phyloP scores from a whole-genome alignment of 2,888 invertebrate species.

The Caenorhabditis plicata region DNA sequence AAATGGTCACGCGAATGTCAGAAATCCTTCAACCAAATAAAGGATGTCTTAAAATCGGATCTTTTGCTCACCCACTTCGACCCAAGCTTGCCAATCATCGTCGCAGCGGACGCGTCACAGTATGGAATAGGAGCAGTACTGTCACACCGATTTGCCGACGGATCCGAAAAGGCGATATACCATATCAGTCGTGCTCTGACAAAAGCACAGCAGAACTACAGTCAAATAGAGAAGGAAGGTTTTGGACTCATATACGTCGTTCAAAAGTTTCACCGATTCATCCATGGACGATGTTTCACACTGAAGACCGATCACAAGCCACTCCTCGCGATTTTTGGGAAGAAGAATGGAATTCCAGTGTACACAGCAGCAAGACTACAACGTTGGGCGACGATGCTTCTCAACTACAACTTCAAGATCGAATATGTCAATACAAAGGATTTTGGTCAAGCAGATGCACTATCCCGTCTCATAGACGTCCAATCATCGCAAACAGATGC shows the following conservation, averaged over 20 bases:
- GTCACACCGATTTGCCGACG: constrained; percentile 44
- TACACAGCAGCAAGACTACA: constrained; percentile 60
- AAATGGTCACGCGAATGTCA: constrained; percentile 4
- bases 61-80: constrained; percentile 30
- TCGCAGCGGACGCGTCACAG: constrained; percentile 41
- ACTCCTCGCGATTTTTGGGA: constrained; percentile 66
- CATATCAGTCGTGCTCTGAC: constrained; percentile 46
- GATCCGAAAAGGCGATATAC: constrained; percentile 39
- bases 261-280: constrained; percentile 66
- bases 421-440: constrained; percentile 50
- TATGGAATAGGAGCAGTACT: constrained; percentile 51
- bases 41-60: neutral
- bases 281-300: constrained; percentile 65
- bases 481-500: constrained; percentile 3
- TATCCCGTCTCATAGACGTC: constrained; percentile 58
- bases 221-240: constrained; percentile 67
- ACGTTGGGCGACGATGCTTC: constrained; percentile 65
- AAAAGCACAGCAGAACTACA: constrained; percentile 66
- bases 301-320: constrained; percentile 69
- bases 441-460: constrained; percentile 62
- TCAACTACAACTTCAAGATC: constrained; percentile 51
- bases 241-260: constrained; percentile 65
- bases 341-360: constrained; percentile 21
- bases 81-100: constrained; percentile 12
- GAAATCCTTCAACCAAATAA: constrained; percentile 3